Base-by-base conservation (phyloP, 92 coral and sea anemone genomes). In the Phenganax marumi region DNA sequence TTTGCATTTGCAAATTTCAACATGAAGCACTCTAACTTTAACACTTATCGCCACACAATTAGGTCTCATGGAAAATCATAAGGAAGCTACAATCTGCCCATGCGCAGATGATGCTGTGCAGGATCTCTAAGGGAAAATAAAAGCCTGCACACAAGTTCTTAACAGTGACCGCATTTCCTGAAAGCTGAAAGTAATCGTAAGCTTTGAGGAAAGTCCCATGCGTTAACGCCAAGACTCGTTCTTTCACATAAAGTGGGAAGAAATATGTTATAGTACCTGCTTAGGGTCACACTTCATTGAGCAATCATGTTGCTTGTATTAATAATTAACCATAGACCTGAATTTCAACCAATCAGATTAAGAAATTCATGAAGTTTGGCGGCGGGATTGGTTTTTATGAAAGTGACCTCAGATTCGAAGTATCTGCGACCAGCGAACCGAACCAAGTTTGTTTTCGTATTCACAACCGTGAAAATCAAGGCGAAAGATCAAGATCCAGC, bases 401-500 rank as follows among this genome's bases (percentile, higher is more conserved):
- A 62, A 78, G 48, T 78, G 83, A 78, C 73, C 51, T 78, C 72
- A 78, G 46, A 46, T 12, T 25, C 50, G 52, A 78, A 62, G 52
- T 50, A 50, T 47, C 51, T 16, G 43, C 17, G 72, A 19, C 54
- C 83, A 43, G 14, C 49, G 83, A 63, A 61, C 55, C 83, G 73
- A 78, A 63, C 0, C 18, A 43, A 63, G 25, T 13, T 78, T 61
- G 60, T 60, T 78, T 18, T 22, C 2, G 12, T 78, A 8, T 10
- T n/a, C 50, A 57, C 50, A 61, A 25, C 47, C 68, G 65, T 54
- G 73, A 78, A 61, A 50, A 48, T 60, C 56, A 50, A 56, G 58
- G 83, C 72, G 8, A 78, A 46, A 60, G 56, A 78, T 78, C 68
- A 56, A 62, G 58, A 55, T 33, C 13, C 18, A 26, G 5, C 13